Base-by-base conservation (phyloP, 2,113 vertebrate genomes). In the Archocentrus centrarchus region DNA sequence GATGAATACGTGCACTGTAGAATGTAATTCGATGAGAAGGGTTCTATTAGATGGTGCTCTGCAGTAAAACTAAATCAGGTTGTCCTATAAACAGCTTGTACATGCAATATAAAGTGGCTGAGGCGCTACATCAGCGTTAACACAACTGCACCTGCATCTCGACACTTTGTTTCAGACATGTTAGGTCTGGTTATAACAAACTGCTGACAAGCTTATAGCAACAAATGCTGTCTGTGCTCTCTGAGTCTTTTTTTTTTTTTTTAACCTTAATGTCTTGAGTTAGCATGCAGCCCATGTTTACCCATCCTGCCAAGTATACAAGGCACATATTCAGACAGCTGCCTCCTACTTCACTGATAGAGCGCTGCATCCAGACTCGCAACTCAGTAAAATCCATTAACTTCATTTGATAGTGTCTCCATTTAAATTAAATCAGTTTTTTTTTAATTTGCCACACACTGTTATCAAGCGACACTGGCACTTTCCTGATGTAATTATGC, bases 211-310 rank as follows among this genome's bases (percentile, higher is more conserved):
- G 44, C 11, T 39, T 11, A 57, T 35, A 41, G 53, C 13, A n/a
- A 39, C n/a, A 55, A 83, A 81, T 59, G 73, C 76, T 62, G 61
- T 79, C 59, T 80, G 13, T 22, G 73, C 61, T 78, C 32, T 81
- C 18, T 22, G 44, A 73, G n/a, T 82, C 63, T 77, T 41, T 53
- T 39, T 61, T 39, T 37, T 39, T 37, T 39, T 39, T 39, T 39
- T 61, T 83, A 75, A 81, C 81, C 70, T 83, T 79, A 77, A 75
- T 53, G 76, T 86, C 41, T 88, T 60, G 81, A 86, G 89, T 94
- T 94, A 93, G 81, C 91, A 94, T 93, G 92, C 92, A 83, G 88
- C 24, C 79, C 92, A 80, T 94, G 93, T 92, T 90, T 87, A 64
- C 84, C 79, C 73, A 78, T 59, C 81, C 88, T 75, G 81, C 83